Evolutionary conservation across 2,888 invertebrate species (phyloP).

Genomic region (Argyresthia goedartella): DNA sequence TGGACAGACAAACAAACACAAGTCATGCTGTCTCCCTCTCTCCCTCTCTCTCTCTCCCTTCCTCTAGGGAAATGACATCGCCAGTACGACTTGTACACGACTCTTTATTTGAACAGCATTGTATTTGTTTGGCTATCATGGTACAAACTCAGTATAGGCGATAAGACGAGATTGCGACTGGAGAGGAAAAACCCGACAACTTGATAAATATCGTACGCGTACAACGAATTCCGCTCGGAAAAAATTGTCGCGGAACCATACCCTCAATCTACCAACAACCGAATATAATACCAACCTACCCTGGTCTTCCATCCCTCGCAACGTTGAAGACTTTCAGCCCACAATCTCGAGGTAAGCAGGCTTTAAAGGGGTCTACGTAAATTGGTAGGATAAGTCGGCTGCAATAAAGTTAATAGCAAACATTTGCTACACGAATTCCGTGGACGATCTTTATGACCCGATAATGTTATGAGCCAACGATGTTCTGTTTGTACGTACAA

Average conservation of each 20-base stretch:
- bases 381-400: conserved; percentile 39
- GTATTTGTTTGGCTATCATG: too few relatives aligned
- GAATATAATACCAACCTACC: conserved; percentile 25
- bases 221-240: conserved; percentile 47
- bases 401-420: conserved; percentile 63
- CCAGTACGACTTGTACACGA: too few relatives aligned
- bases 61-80: too few relatives aligned
- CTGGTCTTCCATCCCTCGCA: conserved; percentile 14
- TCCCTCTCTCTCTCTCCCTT: too few relatives aligned
- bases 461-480: conserved; percentile 68
- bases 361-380: conserved; percentile 21
- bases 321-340: conserved; percentile 6
- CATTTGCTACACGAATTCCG: conserved; percentile 62
- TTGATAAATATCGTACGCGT: conserved; percentile 61
- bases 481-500: conserved; percentile 53
- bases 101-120: too few relatives aligned
- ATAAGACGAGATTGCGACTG: too few relatives aligned
- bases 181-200: conserved; percentile 13
- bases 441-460: conserved; percentile 57
- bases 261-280: conserved; percentile 34
- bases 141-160: too few relatives aligned
- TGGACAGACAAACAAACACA: too few relatives aligned
- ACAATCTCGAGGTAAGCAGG: conserved; percentile 16
- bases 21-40: too few relatives aligned
- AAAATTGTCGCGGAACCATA: conserved; percentile 51